Conservation (phyloP, 2,888 invertebrate species). For the Drosophila neotestacea region DNA sequence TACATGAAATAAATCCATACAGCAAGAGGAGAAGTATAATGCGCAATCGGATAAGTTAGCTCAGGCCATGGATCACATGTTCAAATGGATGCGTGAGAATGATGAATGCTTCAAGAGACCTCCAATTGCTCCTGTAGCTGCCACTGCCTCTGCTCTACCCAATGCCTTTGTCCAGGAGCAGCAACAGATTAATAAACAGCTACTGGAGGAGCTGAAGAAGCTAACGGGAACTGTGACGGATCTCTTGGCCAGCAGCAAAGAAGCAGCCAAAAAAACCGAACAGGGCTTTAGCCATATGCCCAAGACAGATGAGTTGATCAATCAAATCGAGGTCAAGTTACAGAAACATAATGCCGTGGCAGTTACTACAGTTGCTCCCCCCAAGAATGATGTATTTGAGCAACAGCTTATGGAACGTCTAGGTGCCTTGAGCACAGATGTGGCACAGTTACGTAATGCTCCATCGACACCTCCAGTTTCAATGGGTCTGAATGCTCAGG, state of each 20-base stretch:
- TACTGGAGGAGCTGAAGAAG: constrained; percentile 76
- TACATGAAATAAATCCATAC: not conserved
- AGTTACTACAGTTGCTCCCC: constrained; percentile 69
- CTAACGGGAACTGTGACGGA: constrained; percentile 73
- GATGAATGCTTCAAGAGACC: constrained; percentile 84
- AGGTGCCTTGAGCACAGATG: constrained; percentile 85
- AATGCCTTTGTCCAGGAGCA: constrained; percentile 74
- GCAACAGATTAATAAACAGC: constrained; percentile 73
- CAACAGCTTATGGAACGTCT: constrained; percentile 85
- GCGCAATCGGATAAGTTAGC: constrained; percentile 83
- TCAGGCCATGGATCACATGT: constrained; percentile 83
- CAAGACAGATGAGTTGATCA: constrained; percentile 78
- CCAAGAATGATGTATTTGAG: constrained; percentile 85
- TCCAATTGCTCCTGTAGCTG: constrained; percentile 44
- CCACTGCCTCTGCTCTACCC: constrained; percentile 51
- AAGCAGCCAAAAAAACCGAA: constrained; percentile 78
- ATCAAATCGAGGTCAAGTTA: constrained; percentile 82
- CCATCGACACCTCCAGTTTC: constrained; percentile 26
- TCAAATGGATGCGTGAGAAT: constrained; percentile 84
- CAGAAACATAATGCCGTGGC: constrained; percentile 72
- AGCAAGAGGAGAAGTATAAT: constrained; percentile 85
- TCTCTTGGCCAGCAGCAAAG: constrained; percentile 71
- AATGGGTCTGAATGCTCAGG: constrained; percentile 83
- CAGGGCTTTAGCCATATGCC: constrained; percentile 75
- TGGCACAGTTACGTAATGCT: constrained; percentile 83